Base-by-base conservation (phyloP, 2,888 invertebrate genomes). In the Zygogramma bicolorata region DNA sequence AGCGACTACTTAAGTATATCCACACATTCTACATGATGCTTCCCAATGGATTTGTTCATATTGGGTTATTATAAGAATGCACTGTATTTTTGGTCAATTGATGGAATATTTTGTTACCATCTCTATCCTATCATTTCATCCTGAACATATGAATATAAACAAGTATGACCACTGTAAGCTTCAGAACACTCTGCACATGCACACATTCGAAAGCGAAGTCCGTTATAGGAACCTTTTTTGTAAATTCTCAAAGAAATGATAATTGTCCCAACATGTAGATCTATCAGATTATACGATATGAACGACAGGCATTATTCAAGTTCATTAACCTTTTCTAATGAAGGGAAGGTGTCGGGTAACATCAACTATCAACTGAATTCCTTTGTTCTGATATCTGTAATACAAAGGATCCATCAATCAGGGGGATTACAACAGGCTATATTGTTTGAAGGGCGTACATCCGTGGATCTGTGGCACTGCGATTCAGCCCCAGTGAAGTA, bases 391-490 rank as follows among this genome's bases (percentile, higher is more conserved):
- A 42, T 15, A 40, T n/a, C 25, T 22, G 42, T 42, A 25, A 62
- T 62, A 62, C 42, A 62, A 42, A 62, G 62, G 27, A 62, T 25
- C 13, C 42, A 62, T 62, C 40, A 62, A 62, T 62, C 62, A 62
- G 15, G 13, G 27, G 53, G 3, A 53, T 53, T 25, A 53, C 15
- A 53, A 53, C 25, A 27, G 53, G 13, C 13, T 53, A 27, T n/a
- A 25, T 13, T 53, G 25, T 53, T 27, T 53, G n/a, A 27, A 27
- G 53, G 53, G 13, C 25, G 18, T 3, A 53, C 27, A n/a, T 53
- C 27, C 53, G 25, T 53, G 25, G 13, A 53, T 27, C 25, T 53
- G 25, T 27, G 53, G 13, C 25, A n/a, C n/a, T 27, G n/a, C 53
- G 5, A 53, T 53, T 53, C 27, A 25, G 13, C 22, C 53, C 6